Base-by-base conservation (phyloP, 2,888 invertebrate genomes). In the Sesamia inferens region DNA sequence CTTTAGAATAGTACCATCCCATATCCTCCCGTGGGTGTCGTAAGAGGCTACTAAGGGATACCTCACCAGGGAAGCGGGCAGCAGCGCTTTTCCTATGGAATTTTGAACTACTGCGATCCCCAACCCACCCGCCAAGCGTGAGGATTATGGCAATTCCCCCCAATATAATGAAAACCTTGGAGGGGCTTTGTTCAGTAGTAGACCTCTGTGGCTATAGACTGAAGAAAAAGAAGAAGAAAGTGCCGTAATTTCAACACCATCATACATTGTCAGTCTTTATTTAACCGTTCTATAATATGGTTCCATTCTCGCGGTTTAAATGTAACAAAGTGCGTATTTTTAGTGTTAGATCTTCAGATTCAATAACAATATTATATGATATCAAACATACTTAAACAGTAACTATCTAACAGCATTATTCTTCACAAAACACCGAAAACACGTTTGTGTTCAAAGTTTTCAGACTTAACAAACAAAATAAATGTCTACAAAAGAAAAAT, bases 381-480 rank as follows among this genome's bases (percentile, higher is more conserved):
- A 19, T 22, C 2, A 1, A 31, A 31, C 5, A 22, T 13, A 14
- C 2, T 2, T 47, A 11, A 61, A 71, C 7, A 54, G 5, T 54
- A 16, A 68, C 24, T 5, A 16, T 5, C 11, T 2, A 54, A 47
- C 7, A n/a, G 24, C 5, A 19, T 55, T 76, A 6, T 14, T 11
- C 22, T 7, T 16, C 5, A 63, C 10, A 77, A 61, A 51, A 68
- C 24, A 74, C 7, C 22, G 14, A 62, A 6, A 59, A 68, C 39
- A 54, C 24, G 44, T n/a, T 11, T 14, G 4, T 54, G 62, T 11
- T 58, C 0, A 44, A 47, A 19, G 3, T 39, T 54, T 31, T 59
- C 31, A 7, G 2, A 48, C 31, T 13, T 16, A 16, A 42, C 19
- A 24, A 61, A 13, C 4, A 57, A 51, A 72, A 31, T 39, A 14